Evolutionary conservation across 2,113 vertebrate genomes (phyloP).

Genomic region (Bufo gargarizans): DNA sequence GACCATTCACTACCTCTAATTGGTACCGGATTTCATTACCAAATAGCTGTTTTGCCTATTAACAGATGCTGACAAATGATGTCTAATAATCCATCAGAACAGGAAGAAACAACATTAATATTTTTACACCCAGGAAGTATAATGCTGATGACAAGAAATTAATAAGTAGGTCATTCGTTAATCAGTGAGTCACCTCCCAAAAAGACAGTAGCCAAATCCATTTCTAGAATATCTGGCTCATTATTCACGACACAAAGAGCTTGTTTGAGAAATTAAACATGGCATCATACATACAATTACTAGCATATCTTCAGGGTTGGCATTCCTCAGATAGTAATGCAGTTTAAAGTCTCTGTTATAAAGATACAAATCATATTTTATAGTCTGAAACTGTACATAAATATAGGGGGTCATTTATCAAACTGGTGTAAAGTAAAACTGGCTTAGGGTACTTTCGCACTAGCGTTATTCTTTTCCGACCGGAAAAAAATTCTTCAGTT

Average conservation of each 20-base stretch:
- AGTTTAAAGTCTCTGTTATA: background rate
- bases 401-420: background rate
- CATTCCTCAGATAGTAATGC: background rate
- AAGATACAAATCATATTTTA: background rate
- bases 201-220: background rate
- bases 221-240: slow-evolving; percentile 4
- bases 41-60: slow-evolving; percentile 42
- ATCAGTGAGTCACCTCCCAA: background rate
- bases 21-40: slow-evolving; percentile 39
- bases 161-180: slow-evolving; percentile 6
- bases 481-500: no score
- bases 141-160: slow-evolving; percentile 8
- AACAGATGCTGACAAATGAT: slow-evolving; percentile 30
- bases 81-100: slow-evolving; percentile 2
- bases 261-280: background rate
- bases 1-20: slow-evolving; percentile 33
- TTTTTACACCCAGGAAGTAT: slow-evolving; percentile 26
- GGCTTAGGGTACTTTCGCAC: no score
- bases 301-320: background rate
- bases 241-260: background rate
- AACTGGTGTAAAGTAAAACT: no score
- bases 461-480: no score
- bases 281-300: background rate
- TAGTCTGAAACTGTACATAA: background rate
- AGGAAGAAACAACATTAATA: background rate